Conservation (phyloP, 2,113 vertebrate genomes). For the Cyanoderma ruficeps region DNA sequence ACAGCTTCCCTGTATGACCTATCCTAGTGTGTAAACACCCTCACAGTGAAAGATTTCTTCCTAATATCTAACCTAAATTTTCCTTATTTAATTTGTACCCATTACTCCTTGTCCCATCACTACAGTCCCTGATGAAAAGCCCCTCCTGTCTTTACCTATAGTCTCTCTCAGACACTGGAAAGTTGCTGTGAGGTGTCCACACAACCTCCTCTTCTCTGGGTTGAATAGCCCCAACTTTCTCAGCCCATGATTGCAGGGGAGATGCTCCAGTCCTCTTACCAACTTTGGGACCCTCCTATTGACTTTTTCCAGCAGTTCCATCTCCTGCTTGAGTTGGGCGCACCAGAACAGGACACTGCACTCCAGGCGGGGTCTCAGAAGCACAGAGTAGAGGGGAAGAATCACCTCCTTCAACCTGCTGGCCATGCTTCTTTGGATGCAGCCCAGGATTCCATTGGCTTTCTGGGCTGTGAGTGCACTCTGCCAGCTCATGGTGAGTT, state of each 20-base stretch:
- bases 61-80: not conserved
- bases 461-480: not conserved
- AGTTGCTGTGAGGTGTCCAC: not conserved
- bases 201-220: not conserved
- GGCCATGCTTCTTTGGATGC: fast-evolving
- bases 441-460: not conserved
- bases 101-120: not conserved
- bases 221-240: not conserved
- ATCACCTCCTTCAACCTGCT: not conserved
- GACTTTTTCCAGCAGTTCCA: not conserved
- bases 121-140: not conserved
- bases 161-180: not conserved
- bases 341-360: not conserved
- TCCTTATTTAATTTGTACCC: not conserved
- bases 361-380: not conserved
- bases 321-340: fast-evolving
- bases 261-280: not conserved
- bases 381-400: fast-evolving
- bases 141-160: fast-evolving
- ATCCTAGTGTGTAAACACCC: not conserved
- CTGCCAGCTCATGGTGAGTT: not conserved
- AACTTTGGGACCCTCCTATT: not conserved
- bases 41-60: not conserved
- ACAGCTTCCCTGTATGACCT: not conserved
- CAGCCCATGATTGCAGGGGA: fast-evolving